Evolutionary conservation across 1,140 invertebrate species (phyloP).

Genomic region (Platyscapa corneri): DNA sequence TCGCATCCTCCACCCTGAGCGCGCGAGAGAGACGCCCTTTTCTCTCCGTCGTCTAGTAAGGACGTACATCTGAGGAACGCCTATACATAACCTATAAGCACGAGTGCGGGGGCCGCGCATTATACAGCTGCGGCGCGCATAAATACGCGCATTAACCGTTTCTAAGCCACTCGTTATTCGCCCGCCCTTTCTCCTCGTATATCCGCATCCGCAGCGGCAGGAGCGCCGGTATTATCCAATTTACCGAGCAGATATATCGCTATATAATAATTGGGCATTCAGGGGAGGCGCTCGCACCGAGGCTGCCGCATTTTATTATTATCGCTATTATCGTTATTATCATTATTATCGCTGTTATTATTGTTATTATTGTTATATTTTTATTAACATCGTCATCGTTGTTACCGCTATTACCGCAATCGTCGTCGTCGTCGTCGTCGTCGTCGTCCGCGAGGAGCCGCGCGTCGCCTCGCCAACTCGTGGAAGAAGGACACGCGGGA

Average conservation of each 20-base stretch:
- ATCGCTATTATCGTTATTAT: slow-evolving; percentile 30
- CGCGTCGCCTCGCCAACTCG: slow-evolving; percentile 45
- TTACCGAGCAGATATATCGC: slow-evolving; percentile 66
- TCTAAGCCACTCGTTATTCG: slow-evolving; percentile 51
- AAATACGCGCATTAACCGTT: slow-evolving; percentile 48
- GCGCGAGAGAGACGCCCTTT: background rate
- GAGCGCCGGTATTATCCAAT: slow-evolving; percentile 64
- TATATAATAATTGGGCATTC: slow-evolving; percentile 70
- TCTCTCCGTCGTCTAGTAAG: background rate
- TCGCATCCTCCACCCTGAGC: background rate
- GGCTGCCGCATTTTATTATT: slow-evolving; percentile 28
- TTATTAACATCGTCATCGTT: background rate
- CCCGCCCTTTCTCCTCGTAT: slow-evolving; percentile 6
- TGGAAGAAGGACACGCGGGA: background rate
- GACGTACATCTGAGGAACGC: background rate
- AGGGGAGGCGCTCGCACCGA: slow-evolving; percentile 53
- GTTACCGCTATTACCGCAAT: no score
- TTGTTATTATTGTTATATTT: background rate
- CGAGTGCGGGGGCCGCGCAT: background rate
- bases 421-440: background rate
- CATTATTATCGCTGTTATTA: background rate
- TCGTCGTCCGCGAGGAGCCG: background rate
- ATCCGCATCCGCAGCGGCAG: slow-evolving; percentile 1
- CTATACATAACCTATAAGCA: slow-evolving; percentile 10
- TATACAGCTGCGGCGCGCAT: slow-evolving; percentile 22